These are phyloP conservation scores for Hippocampus zosterae DNA, from an alignment of 2,113 vertebrate genomes.

Conservation along the genomic window DNA sequence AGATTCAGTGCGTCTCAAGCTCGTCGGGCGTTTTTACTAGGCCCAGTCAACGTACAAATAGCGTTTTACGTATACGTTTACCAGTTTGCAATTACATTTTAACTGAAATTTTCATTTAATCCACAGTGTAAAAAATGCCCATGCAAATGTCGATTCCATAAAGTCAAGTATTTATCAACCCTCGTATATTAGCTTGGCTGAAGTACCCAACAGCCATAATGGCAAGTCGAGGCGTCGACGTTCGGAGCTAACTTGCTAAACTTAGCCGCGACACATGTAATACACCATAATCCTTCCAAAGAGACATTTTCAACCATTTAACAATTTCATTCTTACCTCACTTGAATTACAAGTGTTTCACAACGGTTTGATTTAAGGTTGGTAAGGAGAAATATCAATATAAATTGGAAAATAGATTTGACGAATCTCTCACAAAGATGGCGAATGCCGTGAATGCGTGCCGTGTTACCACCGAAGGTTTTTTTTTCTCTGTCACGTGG, in stretches of 20 bases:
- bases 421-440: conserved; percentile 44
- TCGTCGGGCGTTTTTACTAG: too few relatives aligned
- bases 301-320: rapidly evolving
- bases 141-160: not conserved
- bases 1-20: not conserved
- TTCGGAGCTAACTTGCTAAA: conserved; percentile 24
- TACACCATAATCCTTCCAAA: too few relatives aligned
- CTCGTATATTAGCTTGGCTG: not conserved
- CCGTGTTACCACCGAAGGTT: not conserved
- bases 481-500: conserved; percentile 20
- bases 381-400: not conserved
- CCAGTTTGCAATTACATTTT: not conserved
- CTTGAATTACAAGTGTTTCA: not conserved
- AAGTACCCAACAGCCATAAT: conserved; percentile 14
- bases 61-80: too few relatives aligned
- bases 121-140: not conserved
- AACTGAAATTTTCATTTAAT: not conserved
- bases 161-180: not conserved
- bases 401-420: not conserved
- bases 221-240: conserved; percentile 29
- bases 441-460: conserved; percentile 28
- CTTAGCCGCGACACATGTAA: not conserved
- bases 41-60: not conserved
- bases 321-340: conserved; percentile 15
- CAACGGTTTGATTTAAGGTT: not conserved